Percentiles rank a stretch among this genome's conserved stretches.
Conservation (phyloP, 2,797 vertebrate genomes). For the Pantherophis vulpinus region DNA sequence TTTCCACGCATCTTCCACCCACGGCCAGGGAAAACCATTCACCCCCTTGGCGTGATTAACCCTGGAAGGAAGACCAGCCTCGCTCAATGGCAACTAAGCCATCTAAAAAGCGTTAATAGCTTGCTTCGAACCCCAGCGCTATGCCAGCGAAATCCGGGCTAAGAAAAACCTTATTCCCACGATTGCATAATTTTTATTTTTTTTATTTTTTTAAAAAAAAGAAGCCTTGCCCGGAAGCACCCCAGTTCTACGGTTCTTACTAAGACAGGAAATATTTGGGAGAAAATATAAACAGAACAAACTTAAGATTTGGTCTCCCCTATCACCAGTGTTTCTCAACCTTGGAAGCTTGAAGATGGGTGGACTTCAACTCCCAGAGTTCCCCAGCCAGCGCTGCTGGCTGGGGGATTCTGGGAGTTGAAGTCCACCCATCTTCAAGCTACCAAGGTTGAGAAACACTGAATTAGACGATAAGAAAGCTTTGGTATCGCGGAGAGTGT, state of each 20-base stretch:
- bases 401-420: too few relatives aligned
- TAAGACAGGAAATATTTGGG: neutral
- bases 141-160: neutral
- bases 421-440: too few relatives aligned
- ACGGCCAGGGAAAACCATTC: neutral
- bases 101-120: neutral
- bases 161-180: neutral
- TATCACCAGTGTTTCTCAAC: too few relatives aligned
- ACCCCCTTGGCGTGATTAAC: neutral
- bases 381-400: too few relatives aligned
- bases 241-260: neutral
- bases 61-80: neutral
- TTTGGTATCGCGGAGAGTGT: neutral
- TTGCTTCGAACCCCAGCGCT: neutral
- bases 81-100: neutral
- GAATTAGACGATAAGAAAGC: neutral
- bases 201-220: neutral
- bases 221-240: neutral
- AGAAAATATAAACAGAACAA: neutral
- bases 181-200: neutral
- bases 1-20: neutral
- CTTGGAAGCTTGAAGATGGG: too few relatives aligned
- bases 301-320: neutral
- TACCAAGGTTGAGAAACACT: too few relatives aligned
- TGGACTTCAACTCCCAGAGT: too few relatives aligned